These are phyloP conservation scores for Micromussa lordhowensis DNA, from an alignment of 92 coral and sea anemone species.

Conservation along the genomic window DNA sequence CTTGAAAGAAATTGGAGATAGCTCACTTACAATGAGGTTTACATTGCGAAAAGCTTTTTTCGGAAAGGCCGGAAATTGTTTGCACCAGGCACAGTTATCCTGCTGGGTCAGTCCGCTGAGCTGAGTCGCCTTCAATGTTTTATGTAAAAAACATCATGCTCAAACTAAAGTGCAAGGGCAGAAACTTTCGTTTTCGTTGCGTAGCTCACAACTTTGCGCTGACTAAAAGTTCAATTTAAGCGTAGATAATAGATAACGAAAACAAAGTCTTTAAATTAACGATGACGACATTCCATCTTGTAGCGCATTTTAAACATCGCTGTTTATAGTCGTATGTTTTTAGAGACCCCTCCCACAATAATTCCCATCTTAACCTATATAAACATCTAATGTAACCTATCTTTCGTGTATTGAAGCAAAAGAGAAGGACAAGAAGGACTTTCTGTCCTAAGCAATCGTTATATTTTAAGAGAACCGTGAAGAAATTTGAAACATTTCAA, in stretches of 20 bases:
- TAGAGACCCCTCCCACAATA: background rate
- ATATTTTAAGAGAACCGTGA: background rate
- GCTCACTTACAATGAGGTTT: background rate
- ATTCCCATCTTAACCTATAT: no score
- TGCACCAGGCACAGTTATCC: background rate
- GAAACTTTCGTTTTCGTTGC: background rate
- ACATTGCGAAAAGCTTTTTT: background rate
- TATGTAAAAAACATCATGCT: background rate
- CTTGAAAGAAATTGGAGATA: constrained; percentile 3
- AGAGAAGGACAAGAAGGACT: background rate
- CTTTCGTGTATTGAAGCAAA: background rate
- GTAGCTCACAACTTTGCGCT: background rate
- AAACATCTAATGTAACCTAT: background rate
- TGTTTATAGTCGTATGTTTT: background rate
- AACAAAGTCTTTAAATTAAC: background rate
- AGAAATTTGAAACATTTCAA: background rate
- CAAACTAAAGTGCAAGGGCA: background rate
- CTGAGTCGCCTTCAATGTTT: background rate
- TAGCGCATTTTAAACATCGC: background rate
- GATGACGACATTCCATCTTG: background rate
- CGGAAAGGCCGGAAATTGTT: constrained; percentile 21
- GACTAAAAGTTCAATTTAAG: background rate
- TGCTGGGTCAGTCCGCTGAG: background rate
- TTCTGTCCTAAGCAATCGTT: background rate
- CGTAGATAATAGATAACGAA: background rate